phyloP scores from a whole-genome alignment of 2,113 vertebrate genomes.

The Sorex araneus region DNA sequence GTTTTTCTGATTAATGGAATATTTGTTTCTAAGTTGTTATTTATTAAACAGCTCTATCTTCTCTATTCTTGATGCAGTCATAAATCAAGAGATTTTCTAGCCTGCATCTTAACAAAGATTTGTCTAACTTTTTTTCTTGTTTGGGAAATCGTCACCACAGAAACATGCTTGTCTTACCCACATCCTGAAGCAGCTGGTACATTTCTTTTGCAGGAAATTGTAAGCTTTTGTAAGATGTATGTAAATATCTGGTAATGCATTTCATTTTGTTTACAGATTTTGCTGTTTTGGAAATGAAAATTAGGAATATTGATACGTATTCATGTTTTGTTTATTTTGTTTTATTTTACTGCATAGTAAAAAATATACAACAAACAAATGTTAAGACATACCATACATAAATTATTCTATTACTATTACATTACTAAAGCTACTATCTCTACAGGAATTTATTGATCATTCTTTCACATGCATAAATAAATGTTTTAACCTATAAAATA shows the following conservation, averaged over 20 bases:
- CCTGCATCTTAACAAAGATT: slow-evolving; percentile 63
- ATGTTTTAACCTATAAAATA: slow-evolving; percentile 20
- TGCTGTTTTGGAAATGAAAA: slow-evolving; percentile 48
- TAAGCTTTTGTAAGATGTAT: slow-evolving; percentile 71
- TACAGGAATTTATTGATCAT: neutral
- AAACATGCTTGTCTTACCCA: slow-evolving; percentile 78
- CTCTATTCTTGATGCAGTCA: slow-evolving; percentile 60
- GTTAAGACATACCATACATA: neutral
- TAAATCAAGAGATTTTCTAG: slow-evolving; percentile 64
- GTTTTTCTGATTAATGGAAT: slow-evolving; percentile 52
- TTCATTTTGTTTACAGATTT: slow-evolving; percentile 67
- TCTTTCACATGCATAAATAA: slow-evolving; percentile 5
- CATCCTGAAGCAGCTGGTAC: slow-evolving; percentile 76
- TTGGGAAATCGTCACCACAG: slow-evolving; percentile 80
- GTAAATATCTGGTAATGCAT: slow-evolving; percentile 39
- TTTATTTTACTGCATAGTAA: neutral
- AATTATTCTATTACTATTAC: neutral
- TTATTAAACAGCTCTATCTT: slow-evolving; percentile 14
- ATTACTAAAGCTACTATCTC: neutral
- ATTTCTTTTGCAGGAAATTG: slow-evolving; percentile 79
- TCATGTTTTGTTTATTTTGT: slow-evolving; percentile 16
- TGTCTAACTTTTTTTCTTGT: slow-evolving; percentile 67
- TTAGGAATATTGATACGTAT: neutral
- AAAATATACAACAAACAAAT: neutral
- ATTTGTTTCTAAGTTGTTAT: neutral